Base-by-base conservation (phyloP, 53 echinoderm and acorn worm genomes). In the Echinometra lucunter region DNA sequence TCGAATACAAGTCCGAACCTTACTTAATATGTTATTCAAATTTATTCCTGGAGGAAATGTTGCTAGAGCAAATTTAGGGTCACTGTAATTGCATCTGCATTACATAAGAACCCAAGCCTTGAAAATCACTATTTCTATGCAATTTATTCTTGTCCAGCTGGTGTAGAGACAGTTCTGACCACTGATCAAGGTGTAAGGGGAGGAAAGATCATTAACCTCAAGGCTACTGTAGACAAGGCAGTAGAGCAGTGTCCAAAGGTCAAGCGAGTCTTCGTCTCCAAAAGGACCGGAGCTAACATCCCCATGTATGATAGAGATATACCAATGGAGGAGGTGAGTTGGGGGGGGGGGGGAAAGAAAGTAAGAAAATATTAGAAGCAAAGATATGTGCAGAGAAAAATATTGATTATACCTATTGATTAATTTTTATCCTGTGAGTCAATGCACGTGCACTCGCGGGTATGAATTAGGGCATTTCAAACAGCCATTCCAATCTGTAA, bases 131-230 rank as follows among this genome's bases (percentile, higher is more conserved):
- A 21, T 19, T 15, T 63, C 19, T 63, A 23, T 63, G 63, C 8
- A 53, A 53, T 88, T 93, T 56, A 12, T 91, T 91, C 6, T 66
- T 63, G 30, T 63, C 17, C 81, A 99, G 99, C 98, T 95, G 97
- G 97, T 74, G 99, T 95, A 30, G 97, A 99, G 92, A 97, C 97
- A 4, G 96, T 99, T 25, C 96, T 99, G 30, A 99, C 99, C 12
- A 94, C 98, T 38, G 99, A 99, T 95, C 99, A 99, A 90, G 99
- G 94, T 32, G 95, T 99, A 57, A 95, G 99, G 88, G 99, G 99
- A 34, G 98, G 98, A 34, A 99, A 98, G 82, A n/a, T 96, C 56
- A 99, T 99, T 63, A 94, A 96, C 28, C 95, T 99, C 30, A 99
- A 99, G 96, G 70, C 85, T 75, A 99, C 98, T 11, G 99, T 99